Conservation (phyloP, 2,797 vertebrate species). For the Urosaurus nigricauda region DNA sequence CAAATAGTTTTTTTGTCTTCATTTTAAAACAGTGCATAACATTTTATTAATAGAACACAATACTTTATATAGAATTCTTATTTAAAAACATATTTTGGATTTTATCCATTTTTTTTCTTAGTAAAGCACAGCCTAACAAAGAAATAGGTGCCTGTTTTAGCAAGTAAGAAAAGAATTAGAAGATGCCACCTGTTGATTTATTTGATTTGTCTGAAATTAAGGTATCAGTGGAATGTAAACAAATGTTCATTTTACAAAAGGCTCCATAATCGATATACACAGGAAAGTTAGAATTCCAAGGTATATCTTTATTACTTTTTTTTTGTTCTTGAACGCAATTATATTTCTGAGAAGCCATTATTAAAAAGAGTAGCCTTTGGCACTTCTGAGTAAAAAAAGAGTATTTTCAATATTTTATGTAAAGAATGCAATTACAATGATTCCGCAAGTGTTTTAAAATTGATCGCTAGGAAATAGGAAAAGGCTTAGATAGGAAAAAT, state of each 20-base stretch:
- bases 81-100: conserved; percentile 85
- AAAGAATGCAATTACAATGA: conserved; percentile 84
- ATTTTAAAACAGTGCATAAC: conserved; percentile 87
- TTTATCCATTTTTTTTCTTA: conserved; percentile 81
- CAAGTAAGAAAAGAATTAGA: conserved; percentile 82
- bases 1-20: conserved; percentile 79
- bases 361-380: conserved; percentile 88
- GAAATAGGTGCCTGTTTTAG: conserved; percentile 81
- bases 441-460: conserved; percentile 86
- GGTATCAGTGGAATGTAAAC: conserved; percentile 89
- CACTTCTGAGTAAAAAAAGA: conserved; percentile 87
- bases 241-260: conserved; percentile 86
- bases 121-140: conserved; percentile 86
- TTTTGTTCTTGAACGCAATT: conserved; percentile 79
- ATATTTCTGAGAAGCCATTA: conserved; percentile 81
- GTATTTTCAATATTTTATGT: conserved; percentile 84
- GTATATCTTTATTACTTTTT: conserved; percentile 76
- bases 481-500: conserved; percentile 81
- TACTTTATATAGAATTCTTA: conserved; percentile 84
- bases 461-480: conserved; percentile 83
- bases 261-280: conserved; percentile 90
- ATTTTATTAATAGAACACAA: conserved; percentile 85
- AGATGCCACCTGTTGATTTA: conserved; percentile 85
- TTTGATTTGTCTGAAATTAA: conserved; percentile 86
- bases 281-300: conserved; percentile 85